A percentile compares a stretch with the other conserved stretches of the same genome.
Conservation (phyloP, 1,140 invertebrate genomes). For the Eurosta solidaginis region DNA sequence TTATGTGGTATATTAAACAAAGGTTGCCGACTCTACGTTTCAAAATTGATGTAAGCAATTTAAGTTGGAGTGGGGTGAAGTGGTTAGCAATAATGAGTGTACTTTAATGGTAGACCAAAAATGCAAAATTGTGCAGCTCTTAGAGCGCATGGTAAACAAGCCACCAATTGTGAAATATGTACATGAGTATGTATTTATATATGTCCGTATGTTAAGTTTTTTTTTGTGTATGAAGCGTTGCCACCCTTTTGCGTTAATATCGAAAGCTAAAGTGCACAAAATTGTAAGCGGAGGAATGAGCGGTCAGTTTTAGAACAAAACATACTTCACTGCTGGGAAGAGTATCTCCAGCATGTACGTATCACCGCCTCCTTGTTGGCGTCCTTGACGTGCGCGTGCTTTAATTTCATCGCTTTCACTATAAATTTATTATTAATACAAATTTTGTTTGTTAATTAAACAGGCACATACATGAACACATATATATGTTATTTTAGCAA, state of each 20-base stretch:
- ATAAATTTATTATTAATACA: constrained; percentile 46
- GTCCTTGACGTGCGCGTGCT: constrained; percentile 64
- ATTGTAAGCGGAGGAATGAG: constrained; percentile 25
- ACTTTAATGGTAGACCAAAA: background rate
- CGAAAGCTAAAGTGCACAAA: constrained; percentile 5
- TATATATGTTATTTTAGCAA: constrained; percentile 10
- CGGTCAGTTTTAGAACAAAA: constrained; percentile 41
- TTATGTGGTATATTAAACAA: too few species aligned
- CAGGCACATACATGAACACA: constrained; percentile 35
- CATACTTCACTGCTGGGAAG: constrained; percentile 92
- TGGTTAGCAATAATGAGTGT: background rate
- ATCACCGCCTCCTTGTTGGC: constrained; percentile 70
- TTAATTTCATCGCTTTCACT: constrained; percentile 53
- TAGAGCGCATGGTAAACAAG: background rate
- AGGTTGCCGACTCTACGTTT: too few species aligned
- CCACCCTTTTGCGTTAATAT: background rate
- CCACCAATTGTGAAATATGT: background rate
- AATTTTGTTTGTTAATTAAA: background rate
- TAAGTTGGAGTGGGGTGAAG: too few species aligned
- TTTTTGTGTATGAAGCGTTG: background rate
- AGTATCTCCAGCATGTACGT: constrained; percentile 88
- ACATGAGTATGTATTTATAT: background rate
- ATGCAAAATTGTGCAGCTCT: background rate
- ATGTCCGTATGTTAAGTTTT: too few species aligned
- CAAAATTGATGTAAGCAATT: too few species aligned